A percentile compares a stretch with the other conserved stretches of the same genome.
Evolutionary conservation across 2,113 vertebrate genomes (phyloP).

Genomic region (Murina feae): DNA sequence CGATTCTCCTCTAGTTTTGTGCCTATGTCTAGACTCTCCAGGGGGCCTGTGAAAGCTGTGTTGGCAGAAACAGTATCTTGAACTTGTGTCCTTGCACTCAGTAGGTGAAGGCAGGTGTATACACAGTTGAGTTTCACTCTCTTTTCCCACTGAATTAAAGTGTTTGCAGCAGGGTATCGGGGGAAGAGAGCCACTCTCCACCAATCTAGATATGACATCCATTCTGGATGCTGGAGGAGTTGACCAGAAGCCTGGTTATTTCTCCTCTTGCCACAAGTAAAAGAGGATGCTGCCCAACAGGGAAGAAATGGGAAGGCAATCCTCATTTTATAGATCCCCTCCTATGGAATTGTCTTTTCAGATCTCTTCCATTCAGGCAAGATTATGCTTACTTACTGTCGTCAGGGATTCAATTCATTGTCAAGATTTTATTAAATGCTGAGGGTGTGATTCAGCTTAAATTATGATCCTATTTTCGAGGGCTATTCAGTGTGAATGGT

Average conservation of each 20-base stretch:
- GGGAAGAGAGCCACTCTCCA: neutral
- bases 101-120: neutral
- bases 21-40: neutral
- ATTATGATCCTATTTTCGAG: neutral
- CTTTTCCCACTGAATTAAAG: neutral
- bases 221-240: neutral
- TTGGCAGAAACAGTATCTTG: neutral
- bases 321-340: neutral
- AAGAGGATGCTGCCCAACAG: neutral
- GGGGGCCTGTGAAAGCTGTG: neutral
- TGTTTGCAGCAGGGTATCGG: neutral
- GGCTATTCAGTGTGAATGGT: neutral
- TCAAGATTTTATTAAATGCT: neutral
- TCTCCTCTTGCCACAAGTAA: neutral
- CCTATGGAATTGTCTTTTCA: neutral
- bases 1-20: neutral
- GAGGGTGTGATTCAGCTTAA: neutral
- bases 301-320: neutral
- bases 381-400: neutral
- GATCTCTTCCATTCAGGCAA: neutral
- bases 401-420: constrained; percentile 16
- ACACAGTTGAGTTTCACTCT: neutral
- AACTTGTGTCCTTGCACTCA: neutral
- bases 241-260: neutral
- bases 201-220: neutral